These are phyloP conservation scores for Perca flavescens DNA, from an alignment of 2,113 vertebrate genomes.

Conservation along the genomic window DNA sequence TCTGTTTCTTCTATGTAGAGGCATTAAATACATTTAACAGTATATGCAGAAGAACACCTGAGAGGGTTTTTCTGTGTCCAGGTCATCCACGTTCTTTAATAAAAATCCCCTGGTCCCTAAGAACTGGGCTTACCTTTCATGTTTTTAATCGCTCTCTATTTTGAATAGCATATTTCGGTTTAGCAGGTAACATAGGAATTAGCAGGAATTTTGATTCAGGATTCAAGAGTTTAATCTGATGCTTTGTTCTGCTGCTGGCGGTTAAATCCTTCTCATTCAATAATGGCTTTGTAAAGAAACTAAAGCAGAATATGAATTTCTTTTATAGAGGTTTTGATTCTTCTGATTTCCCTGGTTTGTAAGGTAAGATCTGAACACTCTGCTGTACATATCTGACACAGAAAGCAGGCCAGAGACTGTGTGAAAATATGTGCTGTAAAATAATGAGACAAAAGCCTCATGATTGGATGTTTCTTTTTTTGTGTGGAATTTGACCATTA, in stretches of 20 bases:
- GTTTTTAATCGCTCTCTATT: neutral
- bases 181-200: slow-evolving; percentile 22
- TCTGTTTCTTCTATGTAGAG: neutral
- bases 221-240: slow-evolving; percentile 11
- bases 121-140: neutral
- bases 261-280: slow-evolving; percentile 20
- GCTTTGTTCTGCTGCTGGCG: slow-evolving; percentile 3
- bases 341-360: neutral
- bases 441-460: slow-evolving; percentile 13
- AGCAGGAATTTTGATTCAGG: neutral
- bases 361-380: neutral
- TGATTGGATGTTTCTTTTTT: slow-evolving; percentile 9
- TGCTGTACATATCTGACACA: neutral
- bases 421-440: neutral
- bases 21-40: neutral
- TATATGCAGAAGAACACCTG: neutral
- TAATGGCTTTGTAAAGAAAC: slow-evolving; percentile 8
- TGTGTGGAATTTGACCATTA: neutral
- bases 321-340: neutral
- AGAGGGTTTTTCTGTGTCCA: neutral
- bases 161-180: neutral
- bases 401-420: neutral
- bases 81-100: neutral
- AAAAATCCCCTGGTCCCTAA: neutral
- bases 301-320: neutral